Evolutionary conservation across 2,888 invertebrate genomes (phyloP), one percentile per base, ranked within the genome.

Genomic region (Dynastes maya): DNA sequence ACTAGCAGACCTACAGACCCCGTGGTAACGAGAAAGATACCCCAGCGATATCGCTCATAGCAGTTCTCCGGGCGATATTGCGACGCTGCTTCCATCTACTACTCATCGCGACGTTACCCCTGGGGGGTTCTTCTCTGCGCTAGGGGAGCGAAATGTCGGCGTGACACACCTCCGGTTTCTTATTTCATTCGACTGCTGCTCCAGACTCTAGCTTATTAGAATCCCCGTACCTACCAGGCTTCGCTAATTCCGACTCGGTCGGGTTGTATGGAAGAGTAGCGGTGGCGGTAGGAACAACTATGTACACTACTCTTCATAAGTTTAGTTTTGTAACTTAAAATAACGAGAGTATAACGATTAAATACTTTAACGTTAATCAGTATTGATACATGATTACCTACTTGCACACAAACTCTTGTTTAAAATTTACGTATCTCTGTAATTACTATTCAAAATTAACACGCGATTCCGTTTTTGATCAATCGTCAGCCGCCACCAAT

Each of bases 121-220:
- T 72, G 72, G 72, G 70, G 72, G 58, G 72, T 72, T 72, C 51
- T 68, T 40, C 58, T 27, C 83, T 80, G 76, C 58, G 58, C 83
- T 80, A 77, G 82, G 80, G 83, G 83, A 80, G 82, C 81, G 80
- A 82, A 80, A 72, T 58, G 72, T 22, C 58, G 72, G 72, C 58
- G 72, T 72, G 83, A 82, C 84, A 83, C 83, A 83, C 83, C 84
- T 84, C 81, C 82, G 81, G 82, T 83, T 82, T 84, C 83, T 84
- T 83, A 83, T 84, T 84, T 85, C 82, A 82, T 83, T 82, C 82
- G 82, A 82, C 82, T 80, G 81, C 82, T 80, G 81, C 81, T 82
- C 81, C 80, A 82, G 83, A 79, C 82, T 67, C 67, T 80, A 79
- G 83, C 81, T 83, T 83, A 83, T 83, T 83, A 83, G 79, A 80